phyloP scores from a whole-genome alignment of 2,113 vertebrate genomes.

The Buteo buteo region DNA sequence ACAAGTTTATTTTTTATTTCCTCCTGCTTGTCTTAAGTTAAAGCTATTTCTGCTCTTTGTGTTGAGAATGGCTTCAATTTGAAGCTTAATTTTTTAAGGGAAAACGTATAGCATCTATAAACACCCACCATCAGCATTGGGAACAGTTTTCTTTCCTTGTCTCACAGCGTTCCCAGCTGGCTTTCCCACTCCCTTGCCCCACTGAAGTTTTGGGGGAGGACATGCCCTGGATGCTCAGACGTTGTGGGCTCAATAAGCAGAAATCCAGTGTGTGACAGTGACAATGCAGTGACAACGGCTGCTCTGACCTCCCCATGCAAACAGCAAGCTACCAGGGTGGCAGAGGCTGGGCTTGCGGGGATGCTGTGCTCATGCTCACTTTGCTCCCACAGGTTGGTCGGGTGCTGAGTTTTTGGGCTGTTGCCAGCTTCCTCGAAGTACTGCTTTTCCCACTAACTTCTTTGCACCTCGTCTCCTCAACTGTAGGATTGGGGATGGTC shows the following conservation, averaged over 20 bases:
- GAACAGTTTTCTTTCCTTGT: background rate
- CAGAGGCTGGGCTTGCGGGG: background rate
- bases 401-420: background rate
- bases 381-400: background rate
- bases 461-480: background rate
- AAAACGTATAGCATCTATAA: background rate
- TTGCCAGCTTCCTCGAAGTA: background rate
- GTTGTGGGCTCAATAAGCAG: background rate
- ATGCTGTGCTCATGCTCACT: accelerated
- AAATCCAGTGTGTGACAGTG: background rate
- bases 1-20: background rate
- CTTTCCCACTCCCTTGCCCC: background rate
- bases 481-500: too few species aligned
- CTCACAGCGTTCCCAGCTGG: background rate
- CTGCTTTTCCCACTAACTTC: background rate
- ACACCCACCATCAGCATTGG: background rate
- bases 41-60: background rate
- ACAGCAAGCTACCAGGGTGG: background rate
- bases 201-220: background rate
- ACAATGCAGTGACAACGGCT: background rate
- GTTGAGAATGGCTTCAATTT: background rate
- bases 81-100: background rate
- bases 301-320: too few species aligned
- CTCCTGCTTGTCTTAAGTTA: background rate
- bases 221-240: background rate